Evolutionary conservation across 1,140 invertebrate genomes (phyloP).

Genomic region (Tetramorium alpestre): DNA sequence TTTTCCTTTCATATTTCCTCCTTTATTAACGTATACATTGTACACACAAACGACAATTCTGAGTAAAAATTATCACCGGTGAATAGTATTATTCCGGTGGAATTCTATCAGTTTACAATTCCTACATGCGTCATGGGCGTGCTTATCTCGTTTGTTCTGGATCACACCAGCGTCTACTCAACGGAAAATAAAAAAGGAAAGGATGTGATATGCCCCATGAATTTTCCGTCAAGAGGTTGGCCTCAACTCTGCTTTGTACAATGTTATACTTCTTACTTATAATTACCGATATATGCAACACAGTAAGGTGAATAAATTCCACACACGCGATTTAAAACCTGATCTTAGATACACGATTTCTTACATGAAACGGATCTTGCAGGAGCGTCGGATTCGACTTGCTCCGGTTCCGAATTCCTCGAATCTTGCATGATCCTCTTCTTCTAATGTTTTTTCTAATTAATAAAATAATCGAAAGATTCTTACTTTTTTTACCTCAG

Average conservation of each 20-base stretch:
- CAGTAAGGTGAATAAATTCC: not conserved
- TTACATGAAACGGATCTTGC: not conserved
- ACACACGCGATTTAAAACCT: not conserved
- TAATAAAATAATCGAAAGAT: not conserved
- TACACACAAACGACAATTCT: not conserved
- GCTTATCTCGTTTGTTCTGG: constrained; percentile 51
- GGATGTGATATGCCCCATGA: not conserved
- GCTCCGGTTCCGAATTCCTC: not conserved
- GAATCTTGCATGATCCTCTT: not conserved
- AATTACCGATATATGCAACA: not conserved
- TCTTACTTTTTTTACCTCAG: not conserved
- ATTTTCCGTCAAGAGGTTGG: not conserved
- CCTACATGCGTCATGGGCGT: constrained; percentile 4
- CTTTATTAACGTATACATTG: not conserved
- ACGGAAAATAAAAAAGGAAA: not conserved
- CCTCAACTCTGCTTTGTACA: not conserved
- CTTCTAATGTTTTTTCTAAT: not conserved
- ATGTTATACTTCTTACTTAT: not conserved
- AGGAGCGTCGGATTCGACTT: not conserved
- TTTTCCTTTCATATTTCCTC: not conserved
- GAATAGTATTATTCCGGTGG: not conserved
- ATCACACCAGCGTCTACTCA: not conserved
- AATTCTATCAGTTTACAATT: constrained; percentile 31
- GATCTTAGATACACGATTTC: not conserved
- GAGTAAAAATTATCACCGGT: not conserved